Percentiles rank a stretch among this genome's conserved stretches.
Conservation (phyloP, 2,113 vertebrate species). For the Clarias batrachus region DNA sequence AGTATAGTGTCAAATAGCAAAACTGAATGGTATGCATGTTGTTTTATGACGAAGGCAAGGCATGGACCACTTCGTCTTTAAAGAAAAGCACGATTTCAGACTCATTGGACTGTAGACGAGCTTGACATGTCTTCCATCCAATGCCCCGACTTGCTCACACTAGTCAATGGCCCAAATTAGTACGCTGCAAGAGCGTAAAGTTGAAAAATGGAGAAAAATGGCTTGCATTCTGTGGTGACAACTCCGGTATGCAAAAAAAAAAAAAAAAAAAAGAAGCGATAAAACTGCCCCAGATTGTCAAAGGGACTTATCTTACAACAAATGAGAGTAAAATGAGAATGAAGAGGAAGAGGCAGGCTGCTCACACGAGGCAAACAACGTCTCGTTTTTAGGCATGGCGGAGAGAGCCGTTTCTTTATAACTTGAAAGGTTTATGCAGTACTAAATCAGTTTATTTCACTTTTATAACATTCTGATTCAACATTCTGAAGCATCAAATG, state of each 20-base stretch:
- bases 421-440: neutral
- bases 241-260: conserved; percentile 24
- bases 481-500: neutral
- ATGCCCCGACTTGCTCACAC: conserved; percentile 55
- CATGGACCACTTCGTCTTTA: conserved; percentile 66
- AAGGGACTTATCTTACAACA: conserved; percentile 13
- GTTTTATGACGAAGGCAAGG: conserved; percentile 56
- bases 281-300: no score
- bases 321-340: neutral
- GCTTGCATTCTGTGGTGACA: conserved; percentile 18
- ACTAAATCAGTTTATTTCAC: neutral
- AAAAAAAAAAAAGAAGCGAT: neutral
- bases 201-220: conserved; percentile 32
- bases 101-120: conserved; percentile 66
- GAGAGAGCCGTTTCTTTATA: neutral
- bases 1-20: neutral
- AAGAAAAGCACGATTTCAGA: conserved; percentile 50
- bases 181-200: conserved; percentile 1
- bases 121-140: conserved; percentile 43
- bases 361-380: neutral
- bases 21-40: conserved; percentile 55
- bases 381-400: neutral
- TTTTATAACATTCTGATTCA: neutral
- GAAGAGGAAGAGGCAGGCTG: neutral
- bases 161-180: conserved; percentile 29